Percentiles rank a stretch among this genome's conserved stretches.
These are phyloP conservation scores for Adela reaumurella DNA, from an alignment of 2,888 invertebrate species.

Conservation along the genomic window DNA sequence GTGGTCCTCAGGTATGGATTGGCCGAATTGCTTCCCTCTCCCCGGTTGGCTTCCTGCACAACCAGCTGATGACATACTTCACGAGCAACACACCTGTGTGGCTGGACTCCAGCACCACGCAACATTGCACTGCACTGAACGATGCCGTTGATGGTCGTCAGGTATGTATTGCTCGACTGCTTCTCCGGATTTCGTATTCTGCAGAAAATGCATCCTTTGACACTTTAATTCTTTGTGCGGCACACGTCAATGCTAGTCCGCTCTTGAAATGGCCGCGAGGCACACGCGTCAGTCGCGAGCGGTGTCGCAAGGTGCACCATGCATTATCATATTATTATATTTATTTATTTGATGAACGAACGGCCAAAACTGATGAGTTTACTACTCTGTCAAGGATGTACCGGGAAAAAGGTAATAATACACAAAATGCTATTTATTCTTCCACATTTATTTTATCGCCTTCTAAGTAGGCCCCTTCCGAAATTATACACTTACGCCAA, in stretches of 20 bases:
- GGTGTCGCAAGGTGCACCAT: too few species aligned
- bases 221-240: background rate
- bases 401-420: too few species aligned
- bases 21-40: constrained; percentile 59
- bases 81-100: constrained; percentile 87
- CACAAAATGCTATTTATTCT: too few species aligned
- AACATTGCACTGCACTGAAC: constrained; percentile 76
- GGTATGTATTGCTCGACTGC: constrained; percentile 43
- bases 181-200: constrained; percentile 74
- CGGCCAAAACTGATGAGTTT: too few species aligned
- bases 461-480: too few species aligned
- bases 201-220: constrained; percentile 45
- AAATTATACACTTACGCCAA: too few species aligned
- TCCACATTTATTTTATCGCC: too few species aligned
- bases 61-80: constrained; percentile 78
- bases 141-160: constrained; percentile 73
- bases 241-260: too few species aligned
- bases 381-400: constrained; percentile 1
- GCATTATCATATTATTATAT: background rate
- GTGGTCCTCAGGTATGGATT: constrained; percentile 64
- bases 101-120: constrained; percentile 87
- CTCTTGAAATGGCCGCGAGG: too few species aligned
- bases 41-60: constrained; percentile 73
- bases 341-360: too few species aligned
- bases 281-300: too few species aligned